Evolutionary conservation across 2,888 invertebrate genomes (phyloP), one percentile per base, ranked within the genome.

Genomic region (Adelognathus sp.): DNA sequence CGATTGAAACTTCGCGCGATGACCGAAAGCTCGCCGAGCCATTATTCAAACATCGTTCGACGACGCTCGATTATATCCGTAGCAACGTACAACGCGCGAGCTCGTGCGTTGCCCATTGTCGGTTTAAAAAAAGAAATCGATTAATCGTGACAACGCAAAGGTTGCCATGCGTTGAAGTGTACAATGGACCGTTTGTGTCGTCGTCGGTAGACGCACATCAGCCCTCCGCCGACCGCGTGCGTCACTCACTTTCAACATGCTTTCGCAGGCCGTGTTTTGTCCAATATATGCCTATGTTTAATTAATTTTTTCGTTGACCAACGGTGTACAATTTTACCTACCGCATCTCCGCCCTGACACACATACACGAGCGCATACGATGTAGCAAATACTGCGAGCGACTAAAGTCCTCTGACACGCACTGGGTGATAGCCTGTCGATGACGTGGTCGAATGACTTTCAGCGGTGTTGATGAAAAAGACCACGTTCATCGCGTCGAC

Each of bases 71-170:
- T 80, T 81, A 56, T 63, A n/a, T n/a, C 74, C 71, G 74, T 81
- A 69, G 76, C 72, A 79, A 76, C 79, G 70, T 70, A n/a, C n/a
- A 50, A 63, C 41, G 29, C 61, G 46, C n/a, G n/a, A n/a, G n/a
- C n/a, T n/a, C n/a, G n/a, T n/a, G n/a, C n/a, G n/a, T n/a, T 69
- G 46, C 33, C 7, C 31, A 14, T 9, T 1, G 63, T 58, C 66
- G 61, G 21, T 60, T 46, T 63, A 33, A 52, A 58, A 76, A 75
- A 76, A 72, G 71, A 80, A 81, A 80, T 75, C 80, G 81, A 81
- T 77, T 81, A 81, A 81, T 80, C 80, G 81, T 81, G 80, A 77
- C 70, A 80, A 75, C 58, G 80, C 77, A 77, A 80, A 81, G 77
- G 80, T 80, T 77, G 71, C 21, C 50, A 71, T 71, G 74, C 63